Evolutionary conservation across 2,797 vertebrate species (phyloP), one percentile per base, ranked within the genome.

Genomic region (Urocyon cinereoargenteus): DNA sequence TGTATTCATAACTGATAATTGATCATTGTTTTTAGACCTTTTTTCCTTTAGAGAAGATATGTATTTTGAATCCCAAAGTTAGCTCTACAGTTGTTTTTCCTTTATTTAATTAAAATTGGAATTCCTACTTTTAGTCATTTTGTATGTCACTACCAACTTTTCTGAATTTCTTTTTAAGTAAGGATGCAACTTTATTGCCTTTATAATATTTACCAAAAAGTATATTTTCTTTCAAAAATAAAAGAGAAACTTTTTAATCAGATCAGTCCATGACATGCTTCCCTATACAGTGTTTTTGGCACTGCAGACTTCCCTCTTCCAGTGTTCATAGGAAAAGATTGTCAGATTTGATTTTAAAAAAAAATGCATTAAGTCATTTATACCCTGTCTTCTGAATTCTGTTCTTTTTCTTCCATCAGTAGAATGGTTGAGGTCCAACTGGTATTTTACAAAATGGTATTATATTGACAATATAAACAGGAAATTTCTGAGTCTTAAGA

Each of bases 141-240:
- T 91, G 9, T 8, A 14, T 82, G 72, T 92, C 93, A 19, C 11
- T 64, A 21, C 83, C 15, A 78, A 24, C 68, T 94, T 93, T 91
- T 91, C 66, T 95, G 68, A 90, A 73, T 53, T 86, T 78, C 36
- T 95, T 92, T 78, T 84, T 59, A 19, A 93, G 22, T 88, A 70
- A 28, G 14, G 13, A 82, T 88, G 40, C n/a, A 95, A 13, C 81
- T 86, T 91, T 91, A 45, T 79, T 92, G 2, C 22, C 19, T 68
- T 79, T 70, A n/a, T 79, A 78, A 51, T 91, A 88, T 70, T 85
- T 85, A 78, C 5, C 3, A 86, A 51, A 57, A 78, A 91, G 24
- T 59, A 16, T 12, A 12, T 59, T 90, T 84, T 84, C 62, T 82
- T 86, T 93, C 15, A 55, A 22, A 81, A 91, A 36, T 82, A 86